A percentile compares a stretch with the other conserved stretches of the same genome.
Evolutionary conservation across 1,140 invertebrate genomes (phyloP).

Genomic region (Zaprionus inermis): DNA sequence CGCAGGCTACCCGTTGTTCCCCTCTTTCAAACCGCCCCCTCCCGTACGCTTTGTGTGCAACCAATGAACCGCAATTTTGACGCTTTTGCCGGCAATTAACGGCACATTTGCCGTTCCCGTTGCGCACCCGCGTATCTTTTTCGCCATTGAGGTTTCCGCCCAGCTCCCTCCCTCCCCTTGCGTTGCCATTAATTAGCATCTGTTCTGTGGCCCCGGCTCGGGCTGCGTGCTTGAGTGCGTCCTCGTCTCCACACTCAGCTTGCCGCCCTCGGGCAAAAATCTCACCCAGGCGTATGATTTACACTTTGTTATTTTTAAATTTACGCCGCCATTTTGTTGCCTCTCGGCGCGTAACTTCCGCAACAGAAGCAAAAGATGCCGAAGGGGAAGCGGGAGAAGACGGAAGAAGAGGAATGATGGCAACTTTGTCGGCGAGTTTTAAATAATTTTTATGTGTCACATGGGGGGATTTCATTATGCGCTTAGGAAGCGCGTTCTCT

Average conservation of each 20-base stretch:
- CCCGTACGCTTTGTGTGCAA: conserved; percentile 23
- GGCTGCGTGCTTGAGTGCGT: conserved; percentile 65
- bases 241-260: background rate
- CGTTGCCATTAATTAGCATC: conserved; percentile 77
- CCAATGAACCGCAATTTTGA: conserved; percentile 76
- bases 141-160: conserved; percentile 25
- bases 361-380: background rate
- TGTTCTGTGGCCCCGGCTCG: conserved; percentile 58
- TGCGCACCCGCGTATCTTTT: conserved; percentile 35
- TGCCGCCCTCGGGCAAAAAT: conserved; percentile 44
- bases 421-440: conserved; percentile 36
- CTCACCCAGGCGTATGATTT: conserved; percentile 73
- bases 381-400: background rate
- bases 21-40: background rate
- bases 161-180: conserved; percentile 22
- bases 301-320: conserved; percentile 82
- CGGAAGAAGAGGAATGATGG: background rate
- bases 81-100: conserved; percentile 80
- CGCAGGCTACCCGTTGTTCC: no score
- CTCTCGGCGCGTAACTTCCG: conserved; percentile 52
- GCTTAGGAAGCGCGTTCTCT: conserved; percentile 21
- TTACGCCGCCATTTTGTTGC: conserved; percentile 66
- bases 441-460: conserved; percentile 56
- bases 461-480: conserved; percentile 36
- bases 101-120: conserved; percentile 50